These are phyloP conservation scores for Neolamprologus cancellatus DNA, from an alignment of 2,113 vertebrate species.

Conservation along the genomic window DNA sequence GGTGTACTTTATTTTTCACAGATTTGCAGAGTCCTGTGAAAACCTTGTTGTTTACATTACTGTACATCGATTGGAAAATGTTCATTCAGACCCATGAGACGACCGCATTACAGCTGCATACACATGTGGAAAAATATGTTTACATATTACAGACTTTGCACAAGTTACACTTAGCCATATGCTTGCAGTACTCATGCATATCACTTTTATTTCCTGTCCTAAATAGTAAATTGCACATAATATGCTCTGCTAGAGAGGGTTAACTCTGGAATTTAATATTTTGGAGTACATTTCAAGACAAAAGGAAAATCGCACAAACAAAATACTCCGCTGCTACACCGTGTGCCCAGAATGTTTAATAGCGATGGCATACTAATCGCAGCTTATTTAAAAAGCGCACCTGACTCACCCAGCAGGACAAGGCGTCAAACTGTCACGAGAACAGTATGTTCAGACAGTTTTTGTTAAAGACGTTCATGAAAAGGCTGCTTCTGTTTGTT, in stretches of 20 bases:
- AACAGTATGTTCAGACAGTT: neutral
- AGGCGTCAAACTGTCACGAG: neutral
- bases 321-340: neutral
- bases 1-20: neutral
- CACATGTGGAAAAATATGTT: neutral
- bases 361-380: neutral
- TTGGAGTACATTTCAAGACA: neutral
- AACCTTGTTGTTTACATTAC: neutral
- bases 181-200: neutral
- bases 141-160: neutral
- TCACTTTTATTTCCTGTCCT: neutral
- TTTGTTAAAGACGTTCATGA: neutral
- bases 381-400: neutral
- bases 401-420: neutral
- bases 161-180: neutral
- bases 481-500: neutral
- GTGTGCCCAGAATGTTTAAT: neutral
- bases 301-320: neutral
- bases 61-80: accelerated
- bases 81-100: neutral
- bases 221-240: neutral
- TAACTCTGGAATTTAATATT: neutral
- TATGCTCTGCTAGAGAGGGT: neutral
- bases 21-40: neutral
- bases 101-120: neutral